Base-by-base conservation (phyloP, 2,113 vertebrate genomes). In the Ptilonorhynchus violaceus region DNA sequence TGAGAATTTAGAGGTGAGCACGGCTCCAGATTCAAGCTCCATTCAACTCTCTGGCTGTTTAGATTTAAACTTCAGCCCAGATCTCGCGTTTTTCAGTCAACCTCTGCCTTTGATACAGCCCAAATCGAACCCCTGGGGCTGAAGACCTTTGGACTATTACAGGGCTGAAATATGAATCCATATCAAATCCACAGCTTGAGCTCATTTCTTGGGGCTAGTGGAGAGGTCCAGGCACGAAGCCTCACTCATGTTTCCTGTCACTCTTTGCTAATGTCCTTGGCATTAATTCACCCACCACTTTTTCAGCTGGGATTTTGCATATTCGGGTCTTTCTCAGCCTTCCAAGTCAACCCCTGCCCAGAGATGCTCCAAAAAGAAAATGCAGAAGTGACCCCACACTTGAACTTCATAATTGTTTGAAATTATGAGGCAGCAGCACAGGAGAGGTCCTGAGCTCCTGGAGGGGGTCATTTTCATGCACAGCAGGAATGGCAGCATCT, bases 111-210 rank as follows among this genome's bases (percentile, higher is more conserved):
- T 79, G 62, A 68, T 84, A 52, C 15, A 72, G 23, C 41, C 17
- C 55, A 63, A 83, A 67, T 13, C 1, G 9, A 52, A 39, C 64
- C 74, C 58, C 46, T 17, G 10, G 33, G 83, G 70, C 46, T 70
- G 31, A 77, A 83, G 41, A 59, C 31, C n/a, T 80, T 44, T 77
- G 78, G 41, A 35, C 28, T 83, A 0, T 62, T 30, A 35, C 8
- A 24, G 62, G 14, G 8, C 3, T 92, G 74, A 94, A 92, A 88
- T n/a, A 56, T 13, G 18, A 70, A 47, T 76, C 49, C 41, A 12
- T 66, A 88, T 39, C 58, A 85, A 91, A 76, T 39, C 83, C 93
- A 69, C 77, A 93, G 80, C 89, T 69, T 93, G 84, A 91, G 27
- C 44, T 82, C 8, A 4, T 95, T 92, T 88, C 42, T 92, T 44